Evolutionary conservation across 2,888 invertebrate genomes (phyloP).

Genomic region (Eupithecia exiguata): DNA sequence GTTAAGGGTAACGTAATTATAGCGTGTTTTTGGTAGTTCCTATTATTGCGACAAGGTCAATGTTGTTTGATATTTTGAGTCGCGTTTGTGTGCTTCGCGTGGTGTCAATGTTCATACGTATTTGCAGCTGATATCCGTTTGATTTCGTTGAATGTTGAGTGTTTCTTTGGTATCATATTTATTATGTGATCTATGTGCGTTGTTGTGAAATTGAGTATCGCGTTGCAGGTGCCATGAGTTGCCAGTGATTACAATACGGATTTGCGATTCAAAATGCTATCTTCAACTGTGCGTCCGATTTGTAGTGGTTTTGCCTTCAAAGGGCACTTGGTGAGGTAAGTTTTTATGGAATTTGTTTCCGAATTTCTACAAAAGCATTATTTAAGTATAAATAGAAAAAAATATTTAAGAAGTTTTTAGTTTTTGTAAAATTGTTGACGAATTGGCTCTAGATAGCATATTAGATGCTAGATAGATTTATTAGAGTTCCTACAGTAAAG

Average conservation of each 20-base stretch:
- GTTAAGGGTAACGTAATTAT: not conserved
- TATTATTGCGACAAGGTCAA: slow-evolving; percentile 28
- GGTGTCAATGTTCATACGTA: not conserved
- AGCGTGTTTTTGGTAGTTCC: not conserved
- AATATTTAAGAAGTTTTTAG: not conserved
- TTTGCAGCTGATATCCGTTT: not conserved
- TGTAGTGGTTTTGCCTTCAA: slow-evolving; percentile 9
- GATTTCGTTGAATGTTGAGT: not conserved
- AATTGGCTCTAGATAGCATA: not conserved
- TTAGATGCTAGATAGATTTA: too few relatives aligned
- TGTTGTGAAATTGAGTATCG: not conserved
- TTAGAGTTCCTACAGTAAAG: too few relatives aligned
- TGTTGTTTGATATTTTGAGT: slow-evolving; percentile 13
- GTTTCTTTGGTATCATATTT: not conserved
- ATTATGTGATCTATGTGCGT: not conserved
- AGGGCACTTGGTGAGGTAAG: slow-evolving; percentile 25
- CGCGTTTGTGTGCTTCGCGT: slow-evolving; percentile 17
- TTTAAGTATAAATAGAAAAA: not conserved
- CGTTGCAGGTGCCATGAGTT: not conserved
- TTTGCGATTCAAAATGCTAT: slow-evolving; percentile 22
- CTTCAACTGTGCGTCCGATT: slow-evolving; percentile 17
- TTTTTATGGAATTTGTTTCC: not conserved
- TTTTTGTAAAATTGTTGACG: not conserved
- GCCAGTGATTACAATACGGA: not conserved
- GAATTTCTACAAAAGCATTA: not conserved